Conservation (phyloP, 2,888 invertebrate species). For the Nemapogon koenigi region DNA sequence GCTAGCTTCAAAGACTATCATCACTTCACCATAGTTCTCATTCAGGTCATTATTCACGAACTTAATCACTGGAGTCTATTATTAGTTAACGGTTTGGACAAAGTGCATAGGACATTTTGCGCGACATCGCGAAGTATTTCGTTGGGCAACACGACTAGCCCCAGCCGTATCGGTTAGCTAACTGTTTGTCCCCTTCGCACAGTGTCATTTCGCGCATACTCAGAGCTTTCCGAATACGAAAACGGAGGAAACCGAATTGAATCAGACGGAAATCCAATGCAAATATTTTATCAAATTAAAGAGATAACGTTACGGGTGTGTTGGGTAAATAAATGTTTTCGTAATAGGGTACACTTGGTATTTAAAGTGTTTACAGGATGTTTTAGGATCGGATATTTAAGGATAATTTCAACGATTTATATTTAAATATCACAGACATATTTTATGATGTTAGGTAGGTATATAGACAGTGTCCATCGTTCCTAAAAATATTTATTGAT, state of each 20-base stretch:
- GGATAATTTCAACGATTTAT: too few relatives aligned
- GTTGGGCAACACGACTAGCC: constrained; percentile 43
- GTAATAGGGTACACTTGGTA: too few relatives aligned
- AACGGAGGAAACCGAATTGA: background rate
- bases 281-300: constrained; percentile 1
- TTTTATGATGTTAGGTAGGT: too few relatives aligned
- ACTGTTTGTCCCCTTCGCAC: constrained; percentile 49
- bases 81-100: background rate
- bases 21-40: constrained; percentile 15
- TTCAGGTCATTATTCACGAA: background rate
- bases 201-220: constrained; percentile 59
- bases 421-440: too few relatives aligned
- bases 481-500: too few relatives aligned
- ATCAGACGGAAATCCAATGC: constrained; percentile 1
- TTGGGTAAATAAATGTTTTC: too few relatives aligned
- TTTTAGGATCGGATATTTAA: too few relatives aligned
- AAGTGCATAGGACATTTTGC: constrained; percentile 1
- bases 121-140: constrained; percentile 44
- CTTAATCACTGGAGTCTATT: constrained; percentile 3
- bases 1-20: constrained; percentile 42
- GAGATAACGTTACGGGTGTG: too few relatives aligned
- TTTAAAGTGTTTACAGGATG: too few relatives aligned
- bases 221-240: constrained; percentile 19
- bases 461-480: too few relatives aligned
- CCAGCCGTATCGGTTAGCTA: constrained; percentile 38